Base-by-base conservation (phyloP, 2,113 vertebrate species). In the Saccopteryx bilineata region DNA sequence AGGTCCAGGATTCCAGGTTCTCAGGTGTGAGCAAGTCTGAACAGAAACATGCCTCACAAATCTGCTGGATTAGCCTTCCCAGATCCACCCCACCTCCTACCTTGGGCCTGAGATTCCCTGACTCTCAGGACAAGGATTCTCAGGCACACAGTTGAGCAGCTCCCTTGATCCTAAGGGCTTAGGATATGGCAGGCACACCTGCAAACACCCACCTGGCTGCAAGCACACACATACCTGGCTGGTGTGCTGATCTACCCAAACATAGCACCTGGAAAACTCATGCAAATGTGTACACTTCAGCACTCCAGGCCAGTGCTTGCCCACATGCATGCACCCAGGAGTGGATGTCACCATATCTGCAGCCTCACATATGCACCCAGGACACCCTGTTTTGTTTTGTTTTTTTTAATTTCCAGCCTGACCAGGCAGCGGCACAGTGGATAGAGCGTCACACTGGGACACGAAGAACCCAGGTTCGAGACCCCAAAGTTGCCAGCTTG, bases 141-240 rank as follows among this genome's bases (percentile, higher is more conserved):
- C 48, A 82, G 69, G 88, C 86, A 66, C 5, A 10, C 0, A 3
- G 86, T 46, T 39, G 5, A 69, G 75, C 39, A 18, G 56, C 23
- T 94, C 81, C 61, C 24, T 6, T 18, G 19, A 81, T 86, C 96
- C 74, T 9, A 15, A 82, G 94, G 92, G 88, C 79, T 63, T 63
- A 33, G 50, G 39, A 65, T 26, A 33, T n/a, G 23, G 26, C 79
- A 93, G 78, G 66, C 94, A 50, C 84, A 87, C 95, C 96, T 95
- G 89, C 66, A 71, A 69, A 92, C 65, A 58, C 90, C 85, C 0
- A 12, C 87, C 93, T 68, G 50, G n/a, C 82, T 84, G 39, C 28
- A 68, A 74, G 74, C 89, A 91, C 17, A 39, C 52, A 92, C 88
- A 63, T 26, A 68, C 69, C 90, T 89, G 75, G 63, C 72, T 80